Conservation (phyloP, 2,888 invertebrate species). For the Dicyrtoma fusca region DNA sequence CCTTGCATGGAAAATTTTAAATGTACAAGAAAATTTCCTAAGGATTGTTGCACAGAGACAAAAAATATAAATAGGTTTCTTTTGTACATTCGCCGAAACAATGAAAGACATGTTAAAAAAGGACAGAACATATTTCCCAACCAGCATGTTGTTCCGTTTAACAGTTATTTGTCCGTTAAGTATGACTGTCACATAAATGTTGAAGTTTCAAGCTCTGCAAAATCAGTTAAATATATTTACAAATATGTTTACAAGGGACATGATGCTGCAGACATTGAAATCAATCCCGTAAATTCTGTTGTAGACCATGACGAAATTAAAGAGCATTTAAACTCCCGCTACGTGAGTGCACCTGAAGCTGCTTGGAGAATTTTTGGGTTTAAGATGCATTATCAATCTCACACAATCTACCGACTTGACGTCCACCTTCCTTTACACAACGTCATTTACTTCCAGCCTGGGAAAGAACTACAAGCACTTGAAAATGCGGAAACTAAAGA, state of each 20-base stretch:
- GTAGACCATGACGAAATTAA: conserved; percentile 1
- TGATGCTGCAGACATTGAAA: conserved; percentile 38
- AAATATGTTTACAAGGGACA: conserved; percentile 56
- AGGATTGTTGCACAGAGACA: conserved; percentile 56
- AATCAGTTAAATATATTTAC: conserved; percentile 53
- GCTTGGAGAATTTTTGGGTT: conserved; percentile 57
- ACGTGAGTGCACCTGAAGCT: conserved; percentile 58
- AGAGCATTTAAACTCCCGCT: conserved; percentile 45
- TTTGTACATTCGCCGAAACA: conserved; percentile 47
- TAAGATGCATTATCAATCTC: conserved; percentile 57
- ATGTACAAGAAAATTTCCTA: conserved; percentile 56
- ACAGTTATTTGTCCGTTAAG: conserved; percentile 58
- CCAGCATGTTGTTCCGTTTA: conserved; percentile 57
- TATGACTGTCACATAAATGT: conserved; percentile 60
- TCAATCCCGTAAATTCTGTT: no score
- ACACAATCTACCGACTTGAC: conserved; percentile 57
- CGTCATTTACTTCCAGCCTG: conserved; percentile 50
- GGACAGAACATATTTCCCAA: not conserved
- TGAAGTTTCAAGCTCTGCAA: conserved; percentile 55
- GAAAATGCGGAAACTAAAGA: conserved; percentile 27
- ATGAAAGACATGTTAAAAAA: not conserved
- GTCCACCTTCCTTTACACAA: conserved; percentile 58
- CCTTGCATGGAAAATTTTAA: conserved; percentile 54
- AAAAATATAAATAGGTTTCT: conserved; percentile 58
- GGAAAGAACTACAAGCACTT: conserved; percentile 34